Evolutionary conservation across 2,113 vertebrate species (phyloP).

Genomic region (Ranitomeya variabilis): DNA sequence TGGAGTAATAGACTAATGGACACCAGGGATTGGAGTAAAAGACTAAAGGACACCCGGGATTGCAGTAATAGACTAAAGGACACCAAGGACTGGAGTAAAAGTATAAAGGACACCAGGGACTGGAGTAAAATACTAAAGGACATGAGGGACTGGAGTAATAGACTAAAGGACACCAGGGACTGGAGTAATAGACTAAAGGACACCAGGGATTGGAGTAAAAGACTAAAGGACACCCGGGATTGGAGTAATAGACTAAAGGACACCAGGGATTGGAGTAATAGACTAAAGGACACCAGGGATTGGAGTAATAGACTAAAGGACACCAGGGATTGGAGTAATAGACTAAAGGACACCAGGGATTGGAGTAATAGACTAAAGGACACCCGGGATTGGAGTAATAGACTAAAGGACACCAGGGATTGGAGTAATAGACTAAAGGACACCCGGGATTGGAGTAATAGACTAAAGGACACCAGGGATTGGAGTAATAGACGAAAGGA

Average conservation of each 20-base stretch:
- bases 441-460: background rate
- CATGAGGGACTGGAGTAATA: background rate
- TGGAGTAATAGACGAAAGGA: background rate
- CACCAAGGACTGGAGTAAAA: background rate
- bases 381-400: background rate
- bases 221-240: background rate
- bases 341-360: background rate
- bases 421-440: background rate
- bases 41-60: too few species aligned
- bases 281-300: background rate
- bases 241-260: background rate
- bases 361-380: background rate
- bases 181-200: background rate
- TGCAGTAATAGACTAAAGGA: too few species aligned
- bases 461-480: background rate
- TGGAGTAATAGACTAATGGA: background rate
- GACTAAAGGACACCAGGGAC: background rate
- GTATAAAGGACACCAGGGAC: background rate
- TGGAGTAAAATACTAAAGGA: background rate
- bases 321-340: background rate
- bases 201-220: background rate
- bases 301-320: background rate
- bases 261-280: background rate
- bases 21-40: too few species aligned
- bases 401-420: background rate